Evolutionary conservation across 2,888 invertebrate species (phyloP), one percentile per base, ranked within the genome.

Genomic region (Hedya salicella): DNA sequence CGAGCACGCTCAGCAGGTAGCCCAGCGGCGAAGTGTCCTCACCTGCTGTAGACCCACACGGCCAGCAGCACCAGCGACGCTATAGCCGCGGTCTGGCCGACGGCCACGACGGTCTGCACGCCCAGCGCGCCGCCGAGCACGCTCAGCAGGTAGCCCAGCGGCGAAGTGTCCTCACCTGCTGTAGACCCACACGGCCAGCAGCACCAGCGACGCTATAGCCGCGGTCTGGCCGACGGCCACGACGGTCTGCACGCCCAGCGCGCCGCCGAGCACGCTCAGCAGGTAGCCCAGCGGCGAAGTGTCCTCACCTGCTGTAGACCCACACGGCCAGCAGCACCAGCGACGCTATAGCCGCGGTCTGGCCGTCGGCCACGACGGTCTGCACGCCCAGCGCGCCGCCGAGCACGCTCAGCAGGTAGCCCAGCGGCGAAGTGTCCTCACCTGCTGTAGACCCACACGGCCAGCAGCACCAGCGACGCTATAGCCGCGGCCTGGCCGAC

Each of bases 381-480:
- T 96, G 96, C 63, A 97, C 87, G 57, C 97, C 97, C 70, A 97
- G 80, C 40, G 96, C 89, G 56, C 95, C 95, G 79, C 96, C 96
- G 75, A 97, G 85, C 77, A 96, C 96, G 62, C 97, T 96, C 69
- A 96, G 82, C 78, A 98, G 92, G 86, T 98, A 99, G 85, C 96
- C 96, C 67, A 95, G 89, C 72, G 98, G 94, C 74, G 97, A 95
- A 78, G 96, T 96, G 84, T 98, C 19, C 17, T 85, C 90, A 98
- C 97, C 98, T 96, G 69, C 97, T 95, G 78, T 98, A 98, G 0
- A 95, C 94, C 98, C 98, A 98, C 2, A 96, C 91, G 16, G 94
- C 94, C 62, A 98, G 93, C 66, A 96, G 95, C 40, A 96, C 88
- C 65, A 97, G 92, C 16, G 96, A 94, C 32, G 95, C 86, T 8